Conservation (phyloP, 1,140 invertebrate genomes). For the Heliconius hermathena region DNA sequence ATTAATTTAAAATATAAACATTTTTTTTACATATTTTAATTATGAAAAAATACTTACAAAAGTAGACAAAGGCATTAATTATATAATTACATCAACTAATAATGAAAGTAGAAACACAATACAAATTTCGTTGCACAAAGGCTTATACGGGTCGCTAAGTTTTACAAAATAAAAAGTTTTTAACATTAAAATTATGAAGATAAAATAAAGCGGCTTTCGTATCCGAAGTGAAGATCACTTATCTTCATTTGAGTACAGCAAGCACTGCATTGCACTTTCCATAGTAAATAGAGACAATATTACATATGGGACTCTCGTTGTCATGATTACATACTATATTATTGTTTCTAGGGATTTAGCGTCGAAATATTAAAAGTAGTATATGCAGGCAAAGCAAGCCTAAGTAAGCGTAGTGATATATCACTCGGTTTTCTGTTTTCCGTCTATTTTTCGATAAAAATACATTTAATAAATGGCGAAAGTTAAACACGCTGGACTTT, state of each 20-base stretch:
- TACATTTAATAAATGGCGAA: no score
- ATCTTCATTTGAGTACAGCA: slow-evolving; percentile 22
- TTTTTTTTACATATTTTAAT: no score
- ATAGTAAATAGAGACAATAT: slow-evolving; percentile 34
- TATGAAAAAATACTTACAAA: not conserved
- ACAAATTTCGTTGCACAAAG: not conserved
- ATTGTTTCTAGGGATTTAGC: not conserved
- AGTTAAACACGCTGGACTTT: no score
- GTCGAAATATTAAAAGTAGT: not conserved
- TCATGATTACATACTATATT: not conserved
- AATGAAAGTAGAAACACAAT: not conserved
- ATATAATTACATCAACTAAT: not conserved
- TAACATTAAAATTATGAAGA: slow-evolving; percentile 29
- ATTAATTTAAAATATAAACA: no score
- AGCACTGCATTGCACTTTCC: slow-evolving; percentile 32
- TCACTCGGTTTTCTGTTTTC: no score
- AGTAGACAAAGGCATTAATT: not conserved
- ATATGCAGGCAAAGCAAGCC: no score
- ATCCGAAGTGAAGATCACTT: slow-evolving; percentile 30
- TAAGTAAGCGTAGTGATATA: no score
- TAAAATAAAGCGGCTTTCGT: slow-evolving; percentile 33
- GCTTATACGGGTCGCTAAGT: slow-evolving; percentile 10
- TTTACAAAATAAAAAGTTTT: slow-evolving; percentile 28
- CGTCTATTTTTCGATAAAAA: no score
- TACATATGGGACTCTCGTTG: not conserved